Conservation (phyloP, 2,113 vertebrate species). For the Ictidomys tridecemlineatus region DNA sequence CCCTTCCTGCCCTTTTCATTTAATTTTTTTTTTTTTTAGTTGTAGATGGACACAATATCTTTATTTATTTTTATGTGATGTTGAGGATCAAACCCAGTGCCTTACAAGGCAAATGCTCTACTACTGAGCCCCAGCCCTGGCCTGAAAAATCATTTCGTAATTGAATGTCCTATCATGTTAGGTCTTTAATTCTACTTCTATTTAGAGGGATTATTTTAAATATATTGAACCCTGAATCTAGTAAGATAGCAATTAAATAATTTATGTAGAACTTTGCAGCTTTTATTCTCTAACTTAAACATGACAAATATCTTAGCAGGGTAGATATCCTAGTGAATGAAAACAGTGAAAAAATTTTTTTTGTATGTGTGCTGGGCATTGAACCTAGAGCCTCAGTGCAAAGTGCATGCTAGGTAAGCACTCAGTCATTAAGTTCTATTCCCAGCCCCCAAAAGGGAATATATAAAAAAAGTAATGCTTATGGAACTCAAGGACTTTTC, state of each 20-base stretch:
- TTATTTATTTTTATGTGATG: too few species aligned
- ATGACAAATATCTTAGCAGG: background rate
- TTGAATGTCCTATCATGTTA: background rate
- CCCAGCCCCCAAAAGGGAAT: too few species aligned
- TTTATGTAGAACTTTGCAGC: background rate
- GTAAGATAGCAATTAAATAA: slow-evolving; percentile 38
- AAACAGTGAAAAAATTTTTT: background rate
- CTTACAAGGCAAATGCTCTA: too few species aligned
- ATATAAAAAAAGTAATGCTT: background rate
- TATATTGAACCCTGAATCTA: background rate
- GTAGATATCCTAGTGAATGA: background rate
- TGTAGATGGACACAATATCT: too few species aligned
- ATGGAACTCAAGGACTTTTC: background rate
- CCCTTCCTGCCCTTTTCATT: too few species aligned
- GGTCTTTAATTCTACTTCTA: slow-evolving; percentile 47
- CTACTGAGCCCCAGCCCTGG: too few species aligned
- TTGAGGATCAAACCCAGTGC: too few species aligned
- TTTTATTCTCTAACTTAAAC: slow-evolving; percentile 54
- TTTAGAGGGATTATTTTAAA: background rate
- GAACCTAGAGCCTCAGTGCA: too few species aligned
- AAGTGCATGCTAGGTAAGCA: too few species aligned
- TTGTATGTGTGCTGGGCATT: too few species aligned
- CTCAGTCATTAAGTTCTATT: too few species aligned
- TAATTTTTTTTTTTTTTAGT: too few species aligned
- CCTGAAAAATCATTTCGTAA: slow-evolving; percentile 20